Conservation (phyloP, 2,888 invertebrate species). For the Archips xylosteana region DNA sequence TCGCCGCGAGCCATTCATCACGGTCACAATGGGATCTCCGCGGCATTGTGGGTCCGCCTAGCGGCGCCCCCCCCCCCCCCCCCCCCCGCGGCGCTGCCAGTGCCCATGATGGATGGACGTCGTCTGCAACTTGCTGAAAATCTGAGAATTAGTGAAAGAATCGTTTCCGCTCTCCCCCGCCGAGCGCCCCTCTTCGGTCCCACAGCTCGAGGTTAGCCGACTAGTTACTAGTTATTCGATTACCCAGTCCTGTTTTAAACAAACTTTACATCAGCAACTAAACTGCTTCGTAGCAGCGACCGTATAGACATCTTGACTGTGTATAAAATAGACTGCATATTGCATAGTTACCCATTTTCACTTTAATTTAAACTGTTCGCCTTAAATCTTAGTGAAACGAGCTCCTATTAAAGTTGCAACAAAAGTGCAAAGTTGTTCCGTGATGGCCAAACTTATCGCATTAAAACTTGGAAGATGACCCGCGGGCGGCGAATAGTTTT, state of each 20-base stretch:
- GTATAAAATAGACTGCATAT: not conserved
- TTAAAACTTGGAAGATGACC: not conserved
- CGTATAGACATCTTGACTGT: not conserved
- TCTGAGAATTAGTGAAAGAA: slow-evolving; percentile 9
- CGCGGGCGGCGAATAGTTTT: not conserved
- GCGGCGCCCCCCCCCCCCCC: not conserved
- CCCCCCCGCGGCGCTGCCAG: slow-evolving; percentile 6
- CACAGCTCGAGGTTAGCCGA: no score
- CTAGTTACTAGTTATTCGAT: no score
- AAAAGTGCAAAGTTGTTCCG: not conserved
- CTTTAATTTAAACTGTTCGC: not conserved
- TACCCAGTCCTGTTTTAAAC: not conserved
- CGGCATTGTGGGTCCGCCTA: slow-evolving; percentile 4
- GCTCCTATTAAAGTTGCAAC: not conserved
- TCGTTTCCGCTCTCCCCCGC: not conserved
- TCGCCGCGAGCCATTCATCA: slow-evolving; percentile 20
- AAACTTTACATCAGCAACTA: not conserved
- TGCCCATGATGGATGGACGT: slow-evolving; percentile 21
- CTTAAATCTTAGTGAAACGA: not conserved
- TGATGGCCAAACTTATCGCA: not conserved
- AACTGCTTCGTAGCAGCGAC: not conserved
- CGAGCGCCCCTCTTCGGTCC: not conserved
- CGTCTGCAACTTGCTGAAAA: slow-evolving; percentile 2
- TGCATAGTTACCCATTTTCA: not conserved
- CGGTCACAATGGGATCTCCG: slow-evolving; percentile 16